Evolutionary conservation across 1,140 invertebrate genomes (phyloP), one percentile per base, ranked within the genome.

Genomic region (Drosophila suzukii): DNA sequence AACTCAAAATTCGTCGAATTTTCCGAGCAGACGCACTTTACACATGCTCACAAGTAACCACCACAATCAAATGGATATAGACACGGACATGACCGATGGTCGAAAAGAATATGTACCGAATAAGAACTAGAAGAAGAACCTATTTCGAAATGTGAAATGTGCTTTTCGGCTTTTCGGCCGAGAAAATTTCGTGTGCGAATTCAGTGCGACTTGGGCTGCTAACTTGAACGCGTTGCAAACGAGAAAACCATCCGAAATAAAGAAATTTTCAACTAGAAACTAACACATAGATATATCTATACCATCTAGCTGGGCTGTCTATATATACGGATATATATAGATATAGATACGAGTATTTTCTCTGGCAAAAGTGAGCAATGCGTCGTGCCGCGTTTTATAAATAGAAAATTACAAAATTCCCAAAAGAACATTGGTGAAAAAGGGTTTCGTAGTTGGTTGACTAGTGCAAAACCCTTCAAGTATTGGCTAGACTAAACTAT

Each of bases 141-240:
- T 36, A 57, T 78, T 76, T 76, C 73, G 73, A 76, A 78, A 78
- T 75, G 63, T 70, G 63, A 67, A 72, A 71, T 71, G 67, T 71
- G 78, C 61, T 84, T 88, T 89, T 84, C 75, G 51, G 77, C 70
- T 89, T 84, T 90, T 91, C 88, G 73, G 66, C 75, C 78, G 75
- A 82, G 82, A 71, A 91, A 89, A 55, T 75, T 84, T 86, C 57
- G 58, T 81, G 75, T 91, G 90, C 90, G 82, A 91, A 88, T 90
- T 91, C 90, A 91, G 90, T 91, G 90, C 90, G 90, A 91, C 85
- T 91, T 91, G 90, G 90, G 90, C 90, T 91, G 85, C 90, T 91
- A 90, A 91, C 90, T 89, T 86, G 90, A 91, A 91, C 90, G 90
- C 90, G 90, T 91, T 91, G 84, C 84, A 90, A 91, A 88, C 83